Evolutionary conservation across 1,140 invertebrate genomes (phyloP), one percentile per base, ranked within the genome.

Genomic region (Diploscapter pachys): DNA sequence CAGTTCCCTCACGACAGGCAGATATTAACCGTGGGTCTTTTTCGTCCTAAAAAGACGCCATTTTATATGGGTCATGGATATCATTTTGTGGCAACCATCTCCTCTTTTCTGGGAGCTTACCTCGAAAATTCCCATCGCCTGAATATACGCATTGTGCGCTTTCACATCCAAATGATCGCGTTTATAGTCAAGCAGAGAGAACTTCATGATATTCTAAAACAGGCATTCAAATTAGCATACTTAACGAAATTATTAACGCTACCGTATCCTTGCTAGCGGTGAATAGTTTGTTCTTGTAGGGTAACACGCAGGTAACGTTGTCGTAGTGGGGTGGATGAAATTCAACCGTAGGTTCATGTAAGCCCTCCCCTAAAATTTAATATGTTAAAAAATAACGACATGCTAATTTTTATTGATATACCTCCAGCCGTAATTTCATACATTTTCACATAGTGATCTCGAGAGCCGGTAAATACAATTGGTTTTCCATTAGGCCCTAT

Each of bases 251-350:
- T 31, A 31, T 31, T 31, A 31, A 31, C 31, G 31, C 31, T 9
- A 92, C 93, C 86, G 90, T 92, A 85, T 95, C 93, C 51, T 93
- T 86, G 0, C 92, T 93, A 67, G 92, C 93, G 84, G 91, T 93
- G 87, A 93, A 94, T 9, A 94, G 87, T 3, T 88, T 89, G 66
- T 89, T 86, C 31, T 89, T 90, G 63, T 85, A 80, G 31, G 72
- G 80, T 56, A 92, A 48, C 3, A 87, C n/a, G 90, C 89, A 53
- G 94, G 88, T 64, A 91, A 91, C 84, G 6, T 93, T 93, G 85
- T 95, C 93, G 86, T 94, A 95, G 87, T 95, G 93, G 11, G 93
- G 93, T 5, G 93, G 93, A 72, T 92, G 90, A 6, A 95, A 86
- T 81, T 91, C 92, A 11, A 91, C 88, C 54, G 90, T 89, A 8